These are phyloP conservation scores for Distichodus sexfasciatus DNA, from an alignment of 2,797 vertebrate genomes.

Conservation along the genomic window DNA sequence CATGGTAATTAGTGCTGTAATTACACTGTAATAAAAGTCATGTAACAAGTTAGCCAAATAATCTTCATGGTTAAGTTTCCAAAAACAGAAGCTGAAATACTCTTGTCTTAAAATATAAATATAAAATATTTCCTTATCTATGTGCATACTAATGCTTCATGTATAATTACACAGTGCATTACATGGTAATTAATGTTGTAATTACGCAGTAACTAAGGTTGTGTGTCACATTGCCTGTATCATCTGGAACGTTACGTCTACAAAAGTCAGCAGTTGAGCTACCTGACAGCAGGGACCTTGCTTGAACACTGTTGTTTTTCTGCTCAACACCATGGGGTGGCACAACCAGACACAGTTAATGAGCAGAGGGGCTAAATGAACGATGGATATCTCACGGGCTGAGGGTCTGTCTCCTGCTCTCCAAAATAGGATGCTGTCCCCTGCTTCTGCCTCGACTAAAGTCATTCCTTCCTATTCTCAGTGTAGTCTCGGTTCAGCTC, in stretches of 20 bases:
- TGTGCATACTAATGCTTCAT: constrained; percentile 1
- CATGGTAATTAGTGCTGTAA: no score
- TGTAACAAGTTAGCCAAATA: no score
- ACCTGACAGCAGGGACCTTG: constrained; percentile 22
- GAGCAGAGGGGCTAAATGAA: constrained; percentile 6
- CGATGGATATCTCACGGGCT: constrained; percentile 14
- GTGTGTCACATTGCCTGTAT: no score
- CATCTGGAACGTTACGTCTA: no score
- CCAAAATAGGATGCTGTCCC: constrained; percentile 9
- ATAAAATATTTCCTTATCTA: no score
- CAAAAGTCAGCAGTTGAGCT: no score
- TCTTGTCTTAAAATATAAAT: no score
- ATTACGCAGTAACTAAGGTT: no score
- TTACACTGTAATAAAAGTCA: no score
- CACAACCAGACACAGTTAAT: constrained; percentile 6
- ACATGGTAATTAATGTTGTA: no score
- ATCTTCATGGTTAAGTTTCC: no score
- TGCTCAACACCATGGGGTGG: constrained; percentile 14
- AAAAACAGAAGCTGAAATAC: no score
- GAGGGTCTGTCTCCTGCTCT: background rate
- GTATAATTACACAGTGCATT: constrained; percentile 2
- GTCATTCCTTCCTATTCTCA: background rate
- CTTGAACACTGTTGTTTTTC: constrained; percentile 25
- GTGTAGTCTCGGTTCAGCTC: background rate
- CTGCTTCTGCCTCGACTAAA: constrained; percentile 15